Evolutionary conservation across 1,140 invertebrate species (phyloP), one percentile per base, ranked within the genome.

Genomic region (Platyscapa corneri): DNA sequence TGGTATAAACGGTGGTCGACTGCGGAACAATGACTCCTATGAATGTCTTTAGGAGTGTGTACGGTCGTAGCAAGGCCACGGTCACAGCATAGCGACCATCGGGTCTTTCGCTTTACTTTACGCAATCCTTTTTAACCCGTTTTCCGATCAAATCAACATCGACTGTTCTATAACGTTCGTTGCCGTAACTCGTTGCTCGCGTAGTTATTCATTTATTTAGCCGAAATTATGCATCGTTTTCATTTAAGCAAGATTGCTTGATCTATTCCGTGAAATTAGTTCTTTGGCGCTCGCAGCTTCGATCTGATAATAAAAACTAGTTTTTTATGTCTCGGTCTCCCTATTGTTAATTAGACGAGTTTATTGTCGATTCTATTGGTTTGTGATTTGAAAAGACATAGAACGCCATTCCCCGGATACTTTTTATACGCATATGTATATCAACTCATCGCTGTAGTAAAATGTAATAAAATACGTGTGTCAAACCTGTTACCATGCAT

Each of bases 21-120:
- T 3, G 34, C 0, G 7, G 14, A 37, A 56, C 14, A 72, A 49
- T 53, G 16, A 46, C n/a, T 18, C 30, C 70, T 86, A 89, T 89
- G 80, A 88, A 87, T 87, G 87, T 89, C 84, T 82, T 80, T 77
- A 83, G 72, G 67, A 37, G 27, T 53, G 67, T 18, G 83, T 78
- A 87, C 87, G 88, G 87, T 83, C 82, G 84, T 74, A 32, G 60
- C 88, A 91, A 91, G 89, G 89, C 89, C 89, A 91, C 27, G 89
- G 88, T 91, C 87, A 89, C 75, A 89, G 86, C 84, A 84, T 82
- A 89, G 46, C 87, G 87, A 89, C 87, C 89, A 86, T 87, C 85
- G 74, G 88, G 86, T 83, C 16, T 86, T 70, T 74, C 70, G 67
- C 60, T 85, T 86, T 75, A 76, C 37, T 87, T 87, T 87, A 65